phyloP scores from a whole-genome alignment of 2,888 invertebrate species.

The Hydriomena furcata region DNA sequence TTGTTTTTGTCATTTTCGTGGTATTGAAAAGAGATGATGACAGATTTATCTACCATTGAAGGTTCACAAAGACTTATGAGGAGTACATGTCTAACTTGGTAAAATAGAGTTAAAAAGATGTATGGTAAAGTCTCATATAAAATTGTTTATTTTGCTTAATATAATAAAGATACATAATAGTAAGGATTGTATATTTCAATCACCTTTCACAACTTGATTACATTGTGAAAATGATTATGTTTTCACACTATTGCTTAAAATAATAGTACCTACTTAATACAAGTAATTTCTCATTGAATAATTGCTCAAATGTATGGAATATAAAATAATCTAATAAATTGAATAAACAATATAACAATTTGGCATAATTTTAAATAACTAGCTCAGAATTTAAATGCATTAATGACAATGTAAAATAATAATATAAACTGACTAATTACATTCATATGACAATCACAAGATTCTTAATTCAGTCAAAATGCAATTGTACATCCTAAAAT shows the following conservation, averaged over 20 bases:
- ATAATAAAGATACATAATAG: conserved; percentile 72
- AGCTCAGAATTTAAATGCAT: conserved; percentile 75
- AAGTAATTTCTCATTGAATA: conserved; percentile 31
- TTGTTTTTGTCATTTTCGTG: too few relatives aligned
- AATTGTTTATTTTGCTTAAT: conserved; percentile 82
- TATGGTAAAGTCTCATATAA: conserved; percentile 79
- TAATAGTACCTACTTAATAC: conserved; percentile 22
- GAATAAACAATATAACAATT: conserved; percentile 74
- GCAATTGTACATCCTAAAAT: conserved; percentile 65
- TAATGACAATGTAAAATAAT: conserved; percentile 67
- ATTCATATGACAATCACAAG: conserved; percentile 77
- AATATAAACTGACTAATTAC: conserved; percentile 66
- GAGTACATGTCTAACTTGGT: too few relatives aligned
- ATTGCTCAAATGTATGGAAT: conserved; percentile 43
- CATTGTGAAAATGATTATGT: conserved; percentile 31
- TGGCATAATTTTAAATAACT: conserved; percentile 70
- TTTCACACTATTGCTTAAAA: conserved; percentile 28
- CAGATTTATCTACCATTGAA: too few relatives aligned
- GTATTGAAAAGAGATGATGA: too few relatives aligned
- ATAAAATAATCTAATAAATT: conserved; percentile 48
- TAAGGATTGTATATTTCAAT: conserved; percentile 72
- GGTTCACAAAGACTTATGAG: too few relatives aligned
- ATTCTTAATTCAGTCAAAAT: conserved; percentile 73
- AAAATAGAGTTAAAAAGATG: conserved; percentile 44
- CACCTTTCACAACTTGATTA: conserved; percentile 54